phyloP scores from a whole-genome alignment of 2,888 invertebrate species.

The Nudaria mundana region DNA sequence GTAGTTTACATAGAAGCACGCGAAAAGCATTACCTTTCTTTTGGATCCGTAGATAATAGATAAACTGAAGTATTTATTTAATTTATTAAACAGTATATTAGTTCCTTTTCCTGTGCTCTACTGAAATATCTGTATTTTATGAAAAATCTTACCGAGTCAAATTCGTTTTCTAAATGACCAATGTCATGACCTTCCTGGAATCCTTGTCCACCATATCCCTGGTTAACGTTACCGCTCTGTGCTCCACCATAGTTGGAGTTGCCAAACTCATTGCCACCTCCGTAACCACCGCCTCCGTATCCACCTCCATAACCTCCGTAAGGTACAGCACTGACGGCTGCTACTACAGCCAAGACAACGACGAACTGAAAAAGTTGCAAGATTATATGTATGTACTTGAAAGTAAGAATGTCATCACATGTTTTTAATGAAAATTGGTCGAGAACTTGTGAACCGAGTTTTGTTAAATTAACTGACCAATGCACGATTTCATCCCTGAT shows the following conservation, averaged over 20 bases:
- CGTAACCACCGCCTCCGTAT: not conserved
- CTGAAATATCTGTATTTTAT: too few relatives aligned
- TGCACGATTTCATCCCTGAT: not conserved
- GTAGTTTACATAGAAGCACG: too few relatives aligned
- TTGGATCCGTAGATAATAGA: too few relatives aligned
- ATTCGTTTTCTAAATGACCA: conserved; percentile 15
- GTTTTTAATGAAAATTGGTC: too few relatives aligned
- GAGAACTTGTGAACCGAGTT: too few relatives aligned
- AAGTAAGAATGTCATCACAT: not conserved
- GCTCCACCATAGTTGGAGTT: conserved; percentile 6
- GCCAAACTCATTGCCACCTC: conserved; percentile 12
- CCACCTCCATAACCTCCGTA: not conserved
- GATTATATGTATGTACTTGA: too few relatives aligned
- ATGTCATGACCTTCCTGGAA: not conserved
- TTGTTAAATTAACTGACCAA: too few relatives aligned
- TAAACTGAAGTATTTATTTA: too few relatives aligned
- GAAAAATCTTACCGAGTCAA: conserved; percentile 12
- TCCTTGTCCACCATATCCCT: conserved; percentile 11
- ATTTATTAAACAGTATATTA: too few relatives aligned
- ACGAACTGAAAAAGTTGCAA: conserved; percentile 12
- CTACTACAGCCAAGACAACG: conserved; percentile 11
- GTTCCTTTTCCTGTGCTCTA: too few relatives aligned
- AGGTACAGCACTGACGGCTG: conserved; percentile 10
- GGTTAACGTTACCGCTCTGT: not conserved
- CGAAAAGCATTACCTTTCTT: too few relatives aligned